Evolutionary conservation across 1,140 invertebrate species (phyloP), one percentile per base, ranked within the genome.

Genomic region (Hyles vespertilio): DNA sequence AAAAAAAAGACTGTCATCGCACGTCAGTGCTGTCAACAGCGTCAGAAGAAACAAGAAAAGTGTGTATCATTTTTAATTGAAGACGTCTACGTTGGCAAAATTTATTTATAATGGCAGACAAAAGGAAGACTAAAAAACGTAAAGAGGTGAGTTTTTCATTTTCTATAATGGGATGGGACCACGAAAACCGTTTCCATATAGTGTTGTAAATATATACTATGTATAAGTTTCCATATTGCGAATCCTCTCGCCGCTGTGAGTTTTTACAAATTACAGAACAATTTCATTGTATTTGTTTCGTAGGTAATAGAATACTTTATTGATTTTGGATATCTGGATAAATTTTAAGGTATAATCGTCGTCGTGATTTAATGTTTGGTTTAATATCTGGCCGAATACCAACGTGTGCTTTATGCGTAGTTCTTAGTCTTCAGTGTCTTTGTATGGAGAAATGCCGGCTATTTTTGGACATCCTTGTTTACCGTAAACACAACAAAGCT

Each of bases 121-220:
- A 94, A 81, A 92, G 92, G 79, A 94, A 93, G 91, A 92, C 91
- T 74, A 92, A 92, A 84, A 94, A 93, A 71, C 93, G 93, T 62
- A 94, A 94, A 91, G 93, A 94, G 82, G 94, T 94, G 91, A 91
- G 89, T 87, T 69, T 40, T 40, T 40, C 8, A 40, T 40, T 40
- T 40, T 5, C 4, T 8, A 40, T 2, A 40, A 5, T 40, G 4
- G 4, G 36, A 40, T 22, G 22, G 36, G 5, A 40, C 4, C 8
- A 40, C 8, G 36, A 5, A 40, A 40, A 49, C 51, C 58, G 47
- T 47, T 50, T 44, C 51, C 32, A 47, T 22, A 59, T 51, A 58
- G 58, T 32, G 47, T 32, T 67, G 53, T 60, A 50, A 53, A 53
- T 52, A 50, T 67, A 57, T 64, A n/a, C n/a, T n/a, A 68, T 69